Percentiles rank a stretch among this genome's conserved stretches.
Evolutionary conservation across 1,140 invertebrate genomes (phyloP).

Genomic region (Asbolus verrucosus): DNA sequence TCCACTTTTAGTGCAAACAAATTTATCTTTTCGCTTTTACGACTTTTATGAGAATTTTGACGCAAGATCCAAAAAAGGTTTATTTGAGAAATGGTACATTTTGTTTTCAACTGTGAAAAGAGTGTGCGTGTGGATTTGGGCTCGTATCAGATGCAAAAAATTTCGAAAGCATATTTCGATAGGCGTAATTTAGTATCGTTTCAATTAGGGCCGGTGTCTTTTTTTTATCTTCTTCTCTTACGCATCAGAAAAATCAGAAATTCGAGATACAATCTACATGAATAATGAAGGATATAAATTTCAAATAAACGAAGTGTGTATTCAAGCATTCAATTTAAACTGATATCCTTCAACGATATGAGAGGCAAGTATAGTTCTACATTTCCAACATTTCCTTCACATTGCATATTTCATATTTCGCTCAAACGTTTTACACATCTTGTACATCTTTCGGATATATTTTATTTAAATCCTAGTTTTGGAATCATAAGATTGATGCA

Average conservation of each 20-base stretch:
- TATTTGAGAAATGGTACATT: too few relatives aligned
- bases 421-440: conserved; percentile 48
- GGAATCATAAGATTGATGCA: conserved; percentile 41
- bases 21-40: too few relatives aligned
- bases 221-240: neutral
- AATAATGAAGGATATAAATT: conserved; percentile 42
- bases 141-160: too few relatives aligned
- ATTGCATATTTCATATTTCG: conserved; percentile 50
- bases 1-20: too few relatives aligned
- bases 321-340: conserved; percentile 43
- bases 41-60: too few relatives aligned
- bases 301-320: conserved; percentile 35
- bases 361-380: conserved; percentile 24
- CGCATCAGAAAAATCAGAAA: conserved; percentile 24
- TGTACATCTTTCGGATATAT: conserved; percentile 46
- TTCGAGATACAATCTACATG: conserved; percentile 37
- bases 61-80: too few relatives aligned
- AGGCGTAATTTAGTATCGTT: too few relatives aligned
- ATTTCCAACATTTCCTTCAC: conserved; percentile 27
- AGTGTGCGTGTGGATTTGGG: too few relatives aligned
- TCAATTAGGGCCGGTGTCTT: conserved; percentile 4
- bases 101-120: too few relatives aligned
- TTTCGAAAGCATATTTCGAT: too few relatives aligned
- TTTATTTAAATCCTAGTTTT: conserved; percentile 50
- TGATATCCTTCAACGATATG: conserved; percentile 39